Evolutionary conservation across 2,797 vertebrate species (phyloP).

Genomic region (Eleutherodactylus coqui): DNA sequence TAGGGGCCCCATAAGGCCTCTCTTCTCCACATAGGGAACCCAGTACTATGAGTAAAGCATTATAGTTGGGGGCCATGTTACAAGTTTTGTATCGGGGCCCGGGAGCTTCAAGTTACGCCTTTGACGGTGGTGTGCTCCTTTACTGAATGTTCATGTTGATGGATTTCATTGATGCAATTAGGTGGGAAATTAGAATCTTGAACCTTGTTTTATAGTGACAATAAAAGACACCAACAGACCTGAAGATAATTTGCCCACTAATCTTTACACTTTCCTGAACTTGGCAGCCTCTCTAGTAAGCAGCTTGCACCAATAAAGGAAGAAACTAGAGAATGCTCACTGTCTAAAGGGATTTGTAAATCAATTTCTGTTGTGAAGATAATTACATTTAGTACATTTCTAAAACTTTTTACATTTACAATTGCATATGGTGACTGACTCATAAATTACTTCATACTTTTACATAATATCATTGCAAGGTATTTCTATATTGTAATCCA

Average conservation of each 20-base stretch:
- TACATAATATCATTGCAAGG: conserved; percentile 21
- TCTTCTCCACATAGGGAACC: too few relatives aligned
- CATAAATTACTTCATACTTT: conserved; percentile 28
- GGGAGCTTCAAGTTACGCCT: too few relatives aligned
- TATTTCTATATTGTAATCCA: conserved; percentile 20
- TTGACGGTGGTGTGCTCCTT: too few relatives aligned
- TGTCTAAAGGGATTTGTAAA: conserved; percentile 42
- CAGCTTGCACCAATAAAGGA: conserved; percentile 25
- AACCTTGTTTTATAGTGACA: not conserved
- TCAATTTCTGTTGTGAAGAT: conserved; percentile 49
- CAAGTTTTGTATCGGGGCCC: too few relatives aligned
- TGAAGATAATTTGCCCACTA: conserved; percentile 20
- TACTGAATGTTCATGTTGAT: not conserved
- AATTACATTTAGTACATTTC: conserved; percentile 44
- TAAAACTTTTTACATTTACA: conserved; percentile 41
- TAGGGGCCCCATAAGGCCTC: too few relatives aligned
- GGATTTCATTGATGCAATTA: conserved; percentile 18
- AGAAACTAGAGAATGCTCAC: conserved; percentile 38
- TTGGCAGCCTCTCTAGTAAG: conserved; percentile 35
- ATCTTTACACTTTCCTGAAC: conserved; percentile 35
- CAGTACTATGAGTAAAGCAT: too few relatives aligned
- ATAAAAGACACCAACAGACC: not conserved
- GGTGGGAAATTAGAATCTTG: not conserved
- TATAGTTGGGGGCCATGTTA: too few relatives aligned
- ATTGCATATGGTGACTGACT: conserved; percentile 3